These are phyloP conservation scores for Aphelocoma californica DNA, from an alignment of 2,797 vertebrate species.

Conservation along the genomic window DNA sequence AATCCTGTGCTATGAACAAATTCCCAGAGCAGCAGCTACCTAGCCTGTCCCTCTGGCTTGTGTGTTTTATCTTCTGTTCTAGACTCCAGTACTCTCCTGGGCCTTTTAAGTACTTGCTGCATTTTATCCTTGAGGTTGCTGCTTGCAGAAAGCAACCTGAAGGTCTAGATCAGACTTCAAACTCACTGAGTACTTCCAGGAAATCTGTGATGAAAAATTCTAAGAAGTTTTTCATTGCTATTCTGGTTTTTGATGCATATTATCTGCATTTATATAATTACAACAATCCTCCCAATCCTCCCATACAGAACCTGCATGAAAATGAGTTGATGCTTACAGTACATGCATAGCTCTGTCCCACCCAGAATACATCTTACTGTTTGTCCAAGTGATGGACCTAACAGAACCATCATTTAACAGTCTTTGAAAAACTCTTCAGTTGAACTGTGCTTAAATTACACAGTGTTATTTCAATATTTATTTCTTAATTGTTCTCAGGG, in stretches of 20 bases:
- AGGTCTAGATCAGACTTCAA: not conserved
- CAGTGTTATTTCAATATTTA: not conserved
- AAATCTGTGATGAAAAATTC: not conserved
- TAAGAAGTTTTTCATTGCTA: not conserved
- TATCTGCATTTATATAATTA: not conserved
- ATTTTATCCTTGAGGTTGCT: not conserved
- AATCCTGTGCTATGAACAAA: not conserved
- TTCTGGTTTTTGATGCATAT: not conserved
- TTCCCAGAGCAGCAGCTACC: not conserved
- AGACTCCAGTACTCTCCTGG: not conserved
- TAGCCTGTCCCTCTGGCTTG: not conserved
- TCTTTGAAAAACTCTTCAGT: not conserved
- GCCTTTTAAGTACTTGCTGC: not conserved
- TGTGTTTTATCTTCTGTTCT: not conserved
- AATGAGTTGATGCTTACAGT: not conserved
- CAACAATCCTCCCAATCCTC: not conserved
- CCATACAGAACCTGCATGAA: not conserved
- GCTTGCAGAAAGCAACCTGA: not conserved
- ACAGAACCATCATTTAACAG: not conserved
- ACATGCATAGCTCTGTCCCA: not conserved
- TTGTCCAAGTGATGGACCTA: not conserved
- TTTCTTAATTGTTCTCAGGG: not conserved
- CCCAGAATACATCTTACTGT: not conserved
- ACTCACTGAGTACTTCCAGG: not conserved
- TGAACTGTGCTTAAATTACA: not conserved